Conservation (phyloP, 1,140 invertebrate genomes). For the Aphidius gifuensis region DNA sequence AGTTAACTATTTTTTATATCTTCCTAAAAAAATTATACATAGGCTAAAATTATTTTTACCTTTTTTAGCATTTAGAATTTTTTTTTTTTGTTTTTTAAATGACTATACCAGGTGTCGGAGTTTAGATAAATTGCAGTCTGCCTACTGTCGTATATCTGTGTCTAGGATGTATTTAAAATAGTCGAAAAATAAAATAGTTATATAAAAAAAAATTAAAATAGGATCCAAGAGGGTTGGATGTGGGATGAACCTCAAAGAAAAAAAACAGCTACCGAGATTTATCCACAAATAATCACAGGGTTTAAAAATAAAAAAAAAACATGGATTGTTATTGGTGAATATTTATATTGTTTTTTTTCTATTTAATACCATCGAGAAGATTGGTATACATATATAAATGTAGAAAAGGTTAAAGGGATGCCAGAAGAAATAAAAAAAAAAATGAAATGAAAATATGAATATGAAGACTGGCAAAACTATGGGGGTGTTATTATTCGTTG, state of each 20-base stretch:
- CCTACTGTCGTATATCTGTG: neutral
- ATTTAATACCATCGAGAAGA: no score
- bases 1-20: no score
- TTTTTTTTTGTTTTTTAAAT: no score
- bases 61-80: no score
- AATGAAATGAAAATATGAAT: neutral
- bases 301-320: slow-evolving; percentile 11
- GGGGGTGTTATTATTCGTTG: slow-evolving; percentile 45
- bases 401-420: slow-evolving; percentile 21
- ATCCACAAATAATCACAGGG: slow-evolving; percentile 45
- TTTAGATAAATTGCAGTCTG: neutral
- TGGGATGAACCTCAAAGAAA: slow-evolving; percentile 17
- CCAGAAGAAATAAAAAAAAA: slow-evolving; percentile 27
- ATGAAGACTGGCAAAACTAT: neutral
- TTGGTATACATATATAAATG: no score
- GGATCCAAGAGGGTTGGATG: no score
- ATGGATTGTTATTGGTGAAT: slow-evolving; percentile 44
- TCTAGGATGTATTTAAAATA: no score
- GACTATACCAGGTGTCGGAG: neutral
- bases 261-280: slow-evolving; percentile 42
- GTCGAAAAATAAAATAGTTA: no score
- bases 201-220: no score
- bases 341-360: slow-evolving; percentile 29
- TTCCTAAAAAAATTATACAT: no score
- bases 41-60: no score